Base-by-base conservation (phyloP, 1,140 invertebrate genomes). In the Oppia nitens region DNA sequence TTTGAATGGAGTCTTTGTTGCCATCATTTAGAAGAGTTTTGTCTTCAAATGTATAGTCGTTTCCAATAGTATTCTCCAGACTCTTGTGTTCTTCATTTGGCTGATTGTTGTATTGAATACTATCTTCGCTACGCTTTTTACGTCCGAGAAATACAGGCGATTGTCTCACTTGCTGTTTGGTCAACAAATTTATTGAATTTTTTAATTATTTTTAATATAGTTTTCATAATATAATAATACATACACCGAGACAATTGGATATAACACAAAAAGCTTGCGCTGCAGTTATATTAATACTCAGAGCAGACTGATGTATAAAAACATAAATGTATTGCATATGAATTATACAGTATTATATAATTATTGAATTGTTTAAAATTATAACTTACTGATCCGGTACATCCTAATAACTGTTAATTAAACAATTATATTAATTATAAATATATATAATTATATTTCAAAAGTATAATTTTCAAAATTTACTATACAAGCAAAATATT, bases 251-350 rank as follows among this genome's bases (percentile, higher is more conserved):
- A 47, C 57, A 59, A 25, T 59, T 50, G 23, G 57, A 59, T 23
- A 59, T 59, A 21, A 59, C 52, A 40, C 57, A 59, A 25, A 59
- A 59, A 20, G 57, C 57, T 21, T 59, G 49, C 17, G 57, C n/a
- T 21, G 57, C 49, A 6, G 57, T 59, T 21, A 59, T 59, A 27
- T 59, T 59, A 14, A 59, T 27, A 3, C 12, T 59, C 14, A 59
- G 24, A 21, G 57, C 57, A 9, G 57, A 56, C 57, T 59, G n/a
- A 17, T 4, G 6, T 21, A 40, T 57, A 11, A 3, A n/a, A 27
- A 24, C 2, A 12, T 27, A 54, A n/a, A 55, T 29, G 45, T 25
- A 47, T 14, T 14, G 45, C 14, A 14, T n/a, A 47, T 14, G 14
- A 47, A 14, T 47, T 14, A 14, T 14, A n/a, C n/a, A 47, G n/a